Evolutionary conservation across 2,888 invertebrate species (phyloP).

Genomic region (Anoncus sp.): DNA sequence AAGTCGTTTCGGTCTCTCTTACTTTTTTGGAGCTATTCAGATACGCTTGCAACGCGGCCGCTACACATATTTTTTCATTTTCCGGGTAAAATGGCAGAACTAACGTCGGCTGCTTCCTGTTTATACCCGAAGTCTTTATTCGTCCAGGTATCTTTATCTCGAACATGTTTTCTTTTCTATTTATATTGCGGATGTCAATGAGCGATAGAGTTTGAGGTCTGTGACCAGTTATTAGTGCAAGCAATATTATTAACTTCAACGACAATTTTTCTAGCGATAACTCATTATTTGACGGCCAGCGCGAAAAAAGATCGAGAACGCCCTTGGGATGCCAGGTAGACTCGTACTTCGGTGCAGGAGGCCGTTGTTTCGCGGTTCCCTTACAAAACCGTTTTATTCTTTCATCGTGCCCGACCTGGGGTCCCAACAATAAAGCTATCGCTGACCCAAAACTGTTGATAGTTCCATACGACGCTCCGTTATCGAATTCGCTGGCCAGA

Average conservation of each 20-base stretch:
- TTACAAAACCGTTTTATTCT: slow-evolving; percentile 51
- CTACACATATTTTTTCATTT: slow-evolving; percentile 49
- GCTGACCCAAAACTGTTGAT: slow-evolving; percentile 48
- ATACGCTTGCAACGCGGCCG: slow-evolving; percentile 34
- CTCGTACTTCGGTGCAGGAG: slow-evolving; percentile 52
- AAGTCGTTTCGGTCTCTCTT: slow-evolving; percentile 8
- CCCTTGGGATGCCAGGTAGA: slow-evolving; percentile 55
- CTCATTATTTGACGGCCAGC: slow-evolving; percentile 45
- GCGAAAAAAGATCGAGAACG: slow-evolving; percentile 38
- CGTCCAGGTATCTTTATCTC: slow-evolving; percentile 50
- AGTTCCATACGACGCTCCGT: slow-evolving; percentile 40
- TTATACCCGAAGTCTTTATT: slow-evolving; percentile 57
- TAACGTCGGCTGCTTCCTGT: slow-evolving; percentile 37
- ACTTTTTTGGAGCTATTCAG: slow-evolving; percentile 10
- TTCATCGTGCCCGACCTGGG: slow-evolving; percentile 53
- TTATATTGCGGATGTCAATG: slow-evolving; percentile 41
- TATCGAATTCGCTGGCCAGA: slow-evolving; percentile 39
- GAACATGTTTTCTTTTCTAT: slow-evolving; percentile 7
- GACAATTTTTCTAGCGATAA: slow-evolving; percentile 46
- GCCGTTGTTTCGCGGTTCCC: no score
- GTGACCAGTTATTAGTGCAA: slow-evolving; percentile 59
- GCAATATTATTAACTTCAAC: slow-evolving; percentile 48
- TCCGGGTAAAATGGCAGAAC: slow-evolving; percentile 55
- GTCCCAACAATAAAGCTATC: slow-evolving; percentile 39
- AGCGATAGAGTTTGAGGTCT: slow-evolving; percentile 55